Percentiles rank a stretch among this genome's conserved stretches.
Conservation (phyloP, 1,140 invertebrate species). For the Drosophila varians region DNA sequence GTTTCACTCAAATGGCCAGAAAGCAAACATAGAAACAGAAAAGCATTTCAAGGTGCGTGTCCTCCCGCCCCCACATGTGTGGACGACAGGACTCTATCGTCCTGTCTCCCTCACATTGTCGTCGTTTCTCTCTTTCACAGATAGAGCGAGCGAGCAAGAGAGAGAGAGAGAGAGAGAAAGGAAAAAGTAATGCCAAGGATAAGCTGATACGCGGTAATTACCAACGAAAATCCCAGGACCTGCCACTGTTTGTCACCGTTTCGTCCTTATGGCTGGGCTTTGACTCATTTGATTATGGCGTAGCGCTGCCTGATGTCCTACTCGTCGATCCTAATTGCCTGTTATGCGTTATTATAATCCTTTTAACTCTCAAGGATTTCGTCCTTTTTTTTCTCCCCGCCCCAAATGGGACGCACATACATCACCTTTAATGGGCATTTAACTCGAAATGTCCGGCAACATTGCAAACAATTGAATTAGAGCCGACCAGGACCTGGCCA, state of each 20-base stretch:
- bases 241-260: neutral
- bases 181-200: constrained; percentile 3
- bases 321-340: neutral
- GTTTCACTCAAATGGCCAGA: constrained; percentile 35
- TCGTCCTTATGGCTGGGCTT: neutral
- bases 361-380: neutral
- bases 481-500: constrained; percentile 22
- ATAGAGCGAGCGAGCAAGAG: no score
- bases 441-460: constrained; percentile 64
- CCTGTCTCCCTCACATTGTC: neutral
- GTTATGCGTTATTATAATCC: neutral
- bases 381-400: neutral
- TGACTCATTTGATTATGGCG: neutral
- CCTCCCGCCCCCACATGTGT: no score
- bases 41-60: constrained; percentile 27
- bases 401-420: constrained; percentile 48
- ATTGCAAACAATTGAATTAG: constrained; percentile 79
- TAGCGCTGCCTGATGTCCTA: neutral
- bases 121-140: neutral
- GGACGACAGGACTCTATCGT: no score
- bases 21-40: constrained; percentile 46
- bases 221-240: neutral
- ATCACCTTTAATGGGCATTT: constrained; percentile 79
- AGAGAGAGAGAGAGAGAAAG: no score
- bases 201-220: constrained; percentile 36